These are phyloP conservation scores for Drosophila basisetae DNA, from an alignment of 2,888 invertebrate genomes.

Conservation along the genomic window DNA sequence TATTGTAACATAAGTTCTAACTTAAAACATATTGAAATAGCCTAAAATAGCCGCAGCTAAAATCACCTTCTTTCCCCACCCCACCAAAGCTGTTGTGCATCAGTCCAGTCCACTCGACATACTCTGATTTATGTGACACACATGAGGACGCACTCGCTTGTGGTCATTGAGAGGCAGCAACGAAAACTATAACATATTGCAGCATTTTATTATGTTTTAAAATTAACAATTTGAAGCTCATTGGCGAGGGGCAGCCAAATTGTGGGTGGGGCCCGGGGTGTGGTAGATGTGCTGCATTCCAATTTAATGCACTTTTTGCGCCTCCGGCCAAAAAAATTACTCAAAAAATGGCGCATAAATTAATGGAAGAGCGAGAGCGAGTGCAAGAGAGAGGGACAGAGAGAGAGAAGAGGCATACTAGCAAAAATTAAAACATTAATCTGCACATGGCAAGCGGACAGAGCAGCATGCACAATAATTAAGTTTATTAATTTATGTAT, in stretches of 20 bases:
- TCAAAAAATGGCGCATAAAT: constrained; percentile 71
- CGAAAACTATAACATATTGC: constrained; percentile 51
- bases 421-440: constrained; percentile 77
- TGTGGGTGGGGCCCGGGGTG: background rate
- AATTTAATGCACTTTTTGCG: constrained; percentile 65
- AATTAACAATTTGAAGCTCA: constrained; percentile 65
- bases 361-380: constrained; percentile 40
- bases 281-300: constrained; percentile 42
- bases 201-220: constrained; percentile 65
- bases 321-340: constrained; percentile 66
- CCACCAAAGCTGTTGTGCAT: background rate
- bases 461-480: constrained; percentile 72
- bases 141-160: constrained; percentile 55
- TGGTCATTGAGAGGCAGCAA: constrained; percentile 43
- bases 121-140: constrained; percentile 62
- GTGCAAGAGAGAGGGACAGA: constrained; percentile 13
- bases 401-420: constrained; percentile 35
- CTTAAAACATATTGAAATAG: background rate
- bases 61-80: background rate
- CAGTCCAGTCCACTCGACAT: background rate
- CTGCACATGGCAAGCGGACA: constrained; percentile 31
- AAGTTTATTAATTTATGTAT: constrained; percentile 84
- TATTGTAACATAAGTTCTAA: background rate
- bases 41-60: background rate
- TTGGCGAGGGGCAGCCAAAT: background rate